Base-by-base conservation (phyloP, 2,113 vertebrate genomes). In the Platysternon megacephalum region DNA sequence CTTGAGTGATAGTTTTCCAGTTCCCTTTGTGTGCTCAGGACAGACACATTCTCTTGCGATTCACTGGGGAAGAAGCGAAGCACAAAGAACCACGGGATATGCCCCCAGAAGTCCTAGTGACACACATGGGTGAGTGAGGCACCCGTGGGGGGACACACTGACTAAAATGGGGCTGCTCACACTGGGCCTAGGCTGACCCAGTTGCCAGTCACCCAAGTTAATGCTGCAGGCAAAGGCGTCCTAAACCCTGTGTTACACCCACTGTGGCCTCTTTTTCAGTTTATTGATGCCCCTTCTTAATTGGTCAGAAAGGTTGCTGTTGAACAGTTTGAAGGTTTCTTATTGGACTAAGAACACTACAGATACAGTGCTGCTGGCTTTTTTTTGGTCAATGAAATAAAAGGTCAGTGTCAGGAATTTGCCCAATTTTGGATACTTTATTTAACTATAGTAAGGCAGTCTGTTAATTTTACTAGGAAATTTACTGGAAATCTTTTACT, bases 371-470 rank as follows among this genome's bases (percentile, higher is more conserved):
- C 58, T 1, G 2, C 55, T 85, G 10, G 83, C 91, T 91, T 95
- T 82, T 95, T 82, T 81, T 94, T 29, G 48, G 86, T 2, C 3
- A 52, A 87, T 93, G 84, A 6, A 84, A 55, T 80, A 42, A 56
- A 95, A 94, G 46, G 80, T 92, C 52, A 86, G 74, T 92, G 91
- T 46, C 61, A 19, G 46, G 87, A 89, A 93, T 11, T 9, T 65
- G 48, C 44, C 2, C 11, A 87, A 6, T 90, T 91, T 68, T 68
- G 16, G 35, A 80, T 56, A 72, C 84, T 80, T 93, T 79, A 65
- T 78, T 93, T 94, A 86, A 72, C 17, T 82, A 19, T 85, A 56
- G 24, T 82, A 24, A 39, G 68, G 21, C 11, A 90, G 65, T 90
- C 89, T 91, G 51, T 87, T 90, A 72, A 55, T 95, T 94, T 61